Base-by-base conservation (phyloP, 2,888 invertebrate species). In the Ametastegia equiseti region DNA sequence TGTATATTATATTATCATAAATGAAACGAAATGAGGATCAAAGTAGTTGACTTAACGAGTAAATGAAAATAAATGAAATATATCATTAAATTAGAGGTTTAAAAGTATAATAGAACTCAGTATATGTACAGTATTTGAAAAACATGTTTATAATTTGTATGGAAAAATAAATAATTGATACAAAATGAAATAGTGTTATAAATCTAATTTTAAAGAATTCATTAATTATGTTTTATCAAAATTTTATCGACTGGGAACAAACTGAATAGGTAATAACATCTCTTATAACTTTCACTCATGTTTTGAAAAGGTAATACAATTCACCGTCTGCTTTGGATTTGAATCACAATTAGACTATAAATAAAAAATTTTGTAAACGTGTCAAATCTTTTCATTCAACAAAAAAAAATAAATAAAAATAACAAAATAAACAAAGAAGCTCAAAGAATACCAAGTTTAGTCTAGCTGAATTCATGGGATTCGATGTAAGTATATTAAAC, bases 131-230 rank as follows among this genome's bases (percentile, higher is more conserved):
- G 95, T 95, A 95, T 95, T 95, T 95, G 95, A 95, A 91, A 93
- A 94, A 94, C 94, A 95, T 94, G 95, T 95, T 95, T 93, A 95
- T 95, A 95, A 95, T 95, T 95, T 95, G 95, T 95, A 95, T 95
- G 95, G 95, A 95, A 95, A 94, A 91, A 90, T 90, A 90, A 91
- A 91, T 89, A 91, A 91, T 91, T 90, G 91, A 91, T 91, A 91
- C 90, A 91, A 91, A 90, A 90, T 82, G 77, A 83, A 65, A 73
- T 15, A 65, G 36, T 65, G n/a, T 65, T 65, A 1, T 65, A 65
- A 6, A 65, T 36, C 19, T n/a, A 30, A 65, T 65, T 39, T 7
- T 19, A 11, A 19, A 15, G 15, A 33, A 63, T 0, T 63, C n/a
- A 33, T 33, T 30, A 30, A 54, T 33, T 1, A 63, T 33, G 33